Evolutionary conservation across 2,888 invertebrate genomes (phyloP).

Genomic region (Ligdia adustata): DNA sequence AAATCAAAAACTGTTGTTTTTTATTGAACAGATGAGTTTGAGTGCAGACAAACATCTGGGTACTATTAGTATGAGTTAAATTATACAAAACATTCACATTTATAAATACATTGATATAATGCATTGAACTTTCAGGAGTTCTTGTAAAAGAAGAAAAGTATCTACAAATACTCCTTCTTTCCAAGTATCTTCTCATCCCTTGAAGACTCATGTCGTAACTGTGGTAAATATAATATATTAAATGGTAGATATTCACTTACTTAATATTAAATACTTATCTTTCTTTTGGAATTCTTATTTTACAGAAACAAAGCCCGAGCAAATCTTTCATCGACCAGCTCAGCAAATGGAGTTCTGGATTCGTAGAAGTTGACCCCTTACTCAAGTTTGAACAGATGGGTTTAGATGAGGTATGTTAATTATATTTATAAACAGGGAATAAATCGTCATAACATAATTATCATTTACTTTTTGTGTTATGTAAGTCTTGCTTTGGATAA

Average conservation of each 20-base stretch:
- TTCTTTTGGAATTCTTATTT: constrained; percentile 27
- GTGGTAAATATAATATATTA: constrained; percentile 61
- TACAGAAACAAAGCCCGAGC: constrained; percentile 59
- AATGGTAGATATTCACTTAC: not conserved
- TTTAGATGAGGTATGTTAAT: constrained; percentile 54
- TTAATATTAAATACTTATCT: not conserved
- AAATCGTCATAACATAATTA: no score
- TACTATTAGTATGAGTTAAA: no score
- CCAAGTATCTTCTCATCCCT: constrained; percentile 69
- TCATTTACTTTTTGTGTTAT: no score
- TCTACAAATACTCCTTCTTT: constrained; percentile 37
- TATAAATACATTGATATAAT: no score
- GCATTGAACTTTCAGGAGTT: constrained; percentile 67
- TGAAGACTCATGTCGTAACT: constrained; percentile 56
- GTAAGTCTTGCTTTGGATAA: no score
- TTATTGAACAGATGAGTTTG: no score
- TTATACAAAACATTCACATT: no score
- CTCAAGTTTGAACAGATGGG: constrained; percentile 73
- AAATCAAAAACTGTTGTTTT: no score
- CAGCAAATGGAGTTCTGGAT: constrained; percentile 72
- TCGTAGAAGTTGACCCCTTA: constrained; percentile 74
- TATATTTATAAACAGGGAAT: no score
- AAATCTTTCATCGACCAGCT: constrained; percentile 67
- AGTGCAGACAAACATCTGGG: no score
- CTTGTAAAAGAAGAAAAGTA: constrained; percentile 25